Percentiles rank a stretch among this genome's conserved stretches.
phyloP scores from a whole-genome alignment of 2,888 invertebrate species.

The Drosophila cognata region DNA sequence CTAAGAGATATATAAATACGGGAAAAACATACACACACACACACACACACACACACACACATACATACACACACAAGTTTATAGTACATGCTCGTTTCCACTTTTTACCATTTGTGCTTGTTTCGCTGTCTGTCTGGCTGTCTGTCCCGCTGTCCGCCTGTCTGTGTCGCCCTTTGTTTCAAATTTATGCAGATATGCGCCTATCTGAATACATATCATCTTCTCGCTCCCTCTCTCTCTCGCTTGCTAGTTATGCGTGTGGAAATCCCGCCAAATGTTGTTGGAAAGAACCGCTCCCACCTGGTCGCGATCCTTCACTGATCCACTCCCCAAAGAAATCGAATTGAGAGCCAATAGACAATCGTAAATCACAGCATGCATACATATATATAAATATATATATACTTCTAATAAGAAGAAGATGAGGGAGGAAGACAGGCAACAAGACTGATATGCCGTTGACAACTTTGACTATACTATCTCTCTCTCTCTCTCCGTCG shows the following conservation, averaged over 20 bases:
- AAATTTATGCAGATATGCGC: conserved; percentile 71
- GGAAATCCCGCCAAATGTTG: conserved; percentile 47
- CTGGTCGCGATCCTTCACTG: conserved; percentile 44
- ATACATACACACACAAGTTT: conserved; percentile 22
- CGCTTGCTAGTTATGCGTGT: conserved; percentile 12
- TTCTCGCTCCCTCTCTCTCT: background rate
- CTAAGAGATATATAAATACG: conserved; percentile 78
- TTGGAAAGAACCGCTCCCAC: conserved; percentile 29
- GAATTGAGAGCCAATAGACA: conserved; percentile 20
- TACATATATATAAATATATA: background rate
- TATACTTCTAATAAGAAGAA: background rate
- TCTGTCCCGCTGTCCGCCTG: conserved; percentile 14
- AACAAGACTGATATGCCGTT: background rate
- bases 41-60: conserved; percentile 25
- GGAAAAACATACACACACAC: conserved; percentile 56
- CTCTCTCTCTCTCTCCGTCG: background rate
- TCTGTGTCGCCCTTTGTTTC: conserved; percentile 45
- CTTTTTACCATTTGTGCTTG: conserved; percentile 55
- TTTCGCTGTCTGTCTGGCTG: conserved; percentile 8
- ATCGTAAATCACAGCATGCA: conserved; percentile 19
- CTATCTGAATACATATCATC: conserved; percentile 45
- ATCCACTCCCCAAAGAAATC: conserved; percentile 16
- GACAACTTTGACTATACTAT: conserved; percentile 22
- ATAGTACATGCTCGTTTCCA: conserved; percentile 55
- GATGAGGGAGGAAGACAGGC: background rate